Conservation (phyloP, 2,113 vertebrate species). For the Grantiella picta region DNA sequence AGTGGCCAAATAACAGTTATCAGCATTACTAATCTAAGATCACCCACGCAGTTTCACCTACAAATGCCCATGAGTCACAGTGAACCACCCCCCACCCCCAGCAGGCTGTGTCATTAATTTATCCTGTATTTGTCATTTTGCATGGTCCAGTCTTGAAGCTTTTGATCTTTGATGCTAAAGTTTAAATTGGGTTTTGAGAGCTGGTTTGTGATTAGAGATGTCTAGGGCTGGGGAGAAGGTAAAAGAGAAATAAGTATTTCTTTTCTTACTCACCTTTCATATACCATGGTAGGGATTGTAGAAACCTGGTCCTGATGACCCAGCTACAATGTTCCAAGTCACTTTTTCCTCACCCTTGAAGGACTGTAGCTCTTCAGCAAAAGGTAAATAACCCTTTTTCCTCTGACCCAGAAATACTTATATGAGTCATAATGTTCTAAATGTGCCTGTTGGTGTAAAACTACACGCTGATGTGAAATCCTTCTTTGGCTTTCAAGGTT, state of each 20-base stretch:
- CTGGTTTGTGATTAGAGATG: neutral
- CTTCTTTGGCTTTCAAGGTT: conserved; percentile 35
- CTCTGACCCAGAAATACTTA: conserved; percentile 61
- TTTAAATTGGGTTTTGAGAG: neutral
- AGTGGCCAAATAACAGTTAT: neutral
- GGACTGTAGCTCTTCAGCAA: conserved; percentile 30
- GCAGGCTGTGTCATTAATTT: neutral
- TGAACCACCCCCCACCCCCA: neutral
- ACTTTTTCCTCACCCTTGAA: neutral
- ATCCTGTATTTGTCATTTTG: neutral
- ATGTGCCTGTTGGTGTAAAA: conserved; percentile 55
- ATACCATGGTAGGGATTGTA: neutral
- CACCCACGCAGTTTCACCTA: neutral
- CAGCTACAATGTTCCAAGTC: conserved; percentile 8
- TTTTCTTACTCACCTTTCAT: neutral
- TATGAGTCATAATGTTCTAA: conserved; percentile 58
- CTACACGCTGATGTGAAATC: conserved; percentile 39
- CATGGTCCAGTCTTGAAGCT: neutral
- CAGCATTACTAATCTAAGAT: neutral
- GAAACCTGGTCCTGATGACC: neutral
- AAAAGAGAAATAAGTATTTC: neutral
- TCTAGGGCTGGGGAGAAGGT: neutral
- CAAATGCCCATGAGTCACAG: neutral
- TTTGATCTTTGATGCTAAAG: neutral
- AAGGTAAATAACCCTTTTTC: conserved; percentile 65